These are phyloP conservation scores for Palythoa grandis DNA, from an alignment of 92 coral and sea anemone genomes.

Conservation along the genomic window DNA sequence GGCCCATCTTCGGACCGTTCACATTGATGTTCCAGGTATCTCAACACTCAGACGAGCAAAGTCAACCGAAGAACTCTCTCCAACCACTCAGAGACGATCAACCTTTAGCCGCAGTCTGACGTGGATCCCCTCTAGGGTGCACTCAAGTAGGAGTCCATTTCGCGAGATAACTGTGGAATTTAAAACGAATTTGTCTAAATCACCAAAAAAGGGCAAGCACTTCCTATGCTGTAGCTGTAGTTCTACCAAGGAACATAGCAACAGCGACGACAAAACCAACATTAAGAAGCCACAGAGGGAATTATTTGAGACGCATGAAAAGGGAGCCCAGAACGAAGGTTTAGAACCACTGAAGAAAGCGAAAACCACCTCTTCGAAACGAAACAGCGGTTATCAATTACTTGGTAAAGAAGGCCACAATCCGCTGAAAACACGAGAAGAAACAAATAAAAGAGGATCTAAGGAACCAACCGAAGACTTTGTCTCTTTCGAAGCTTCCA, in stretches of 20 bases:
- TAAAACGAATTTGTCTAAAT: slow-evolving; percentile 13
- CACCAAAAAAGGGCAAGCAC: slow-evolving; percentile 9
- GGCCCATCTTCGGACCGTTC: slow-evolving; percentile 70
- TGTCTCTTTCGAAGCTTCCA: not conserved
- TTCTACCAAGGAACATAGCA: not conserved
- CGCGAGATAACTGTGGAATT: slow-evolving; percentile 23
- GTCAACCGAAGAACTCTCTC: not conserved
- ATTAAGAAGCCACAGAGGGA: not conserved
- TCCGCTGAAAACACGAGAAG: not conserved
- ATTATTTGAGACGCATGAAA: not conserved
- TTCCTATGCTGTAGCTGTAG: slow-evolving; percentile 13
- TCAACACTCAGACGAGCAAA: slow-evolving; percentile 25
- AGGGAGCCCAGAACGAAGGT: not conserved
- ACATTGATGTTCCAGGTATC: slow-evolving; percentile 28
- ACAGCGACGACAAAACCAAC: not conserved
- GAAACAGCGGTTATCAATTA: not conserved
- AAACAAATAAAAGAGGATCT: not conserved
- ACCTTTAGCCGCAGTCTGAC: slow-evolving; percentile 14
- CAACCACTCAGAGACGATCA: not conserved
- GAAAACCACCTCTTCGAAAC: not conserved
- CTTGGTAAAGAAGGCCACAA: not conserved
- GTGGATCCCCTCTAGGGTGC: slow-evolving; percentile 21
- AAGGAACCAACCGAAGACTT: not conserved
- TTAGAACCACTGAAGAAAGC: not conserved
- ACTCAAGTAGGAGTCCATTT: slow-evolving; percentile 3